phyloP scores from a whole-genome alignment of 2,888 invertebrate species.

The Glyphotaelius pellucidus region DNA sequence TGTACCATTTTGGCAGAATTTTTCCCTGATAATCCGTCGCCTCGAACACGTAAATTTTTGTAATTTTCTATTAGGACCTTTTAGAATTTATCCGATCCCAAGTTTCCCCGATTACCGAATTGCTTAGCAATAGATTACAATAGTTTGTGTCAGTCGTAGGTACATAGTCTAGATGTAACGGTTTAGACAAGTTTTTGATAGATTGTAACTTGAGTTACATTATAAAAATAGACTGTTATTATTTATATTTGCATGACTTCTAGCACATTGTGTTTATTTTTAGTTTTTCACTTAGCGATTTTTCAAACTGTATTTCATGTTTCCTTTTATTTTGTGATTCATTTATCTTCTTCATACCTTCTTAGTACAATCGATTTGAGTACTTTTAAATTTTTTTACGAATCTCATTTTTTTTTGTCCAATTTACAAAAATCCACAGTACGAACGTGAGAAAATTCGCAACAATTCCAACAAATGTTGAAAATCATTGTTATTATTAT shows the following conservation, averaged over 20 bases:
- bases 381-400: neutral
- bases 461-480: neutral
- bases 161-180: neutral
- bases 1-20: neutral
- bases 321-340: neutral
- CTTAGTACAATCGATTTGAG: neutral
- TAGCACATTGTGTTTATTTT: conserved; percentile 28
- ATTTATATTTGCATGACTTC: neutral
- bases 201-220: neutral
- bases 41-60: neutral
- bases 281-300: conserved; percentile 12
- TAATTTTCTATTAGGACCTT: conserved; percentile 2
- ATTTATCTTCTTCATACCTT: neutral
- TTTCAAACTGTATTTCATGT: neutral
- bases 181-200: neutral
- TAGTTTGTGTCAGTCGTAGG: conserved; percentile 4
- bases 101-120: neutral
- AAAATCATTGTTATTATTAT: neutral
- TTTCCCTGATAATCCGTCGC: neutral
- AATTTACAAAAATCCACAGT: no score
- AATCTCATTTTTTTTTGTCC: no score
- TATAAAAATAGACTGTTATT: neutral
- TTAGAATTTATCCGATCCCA: neutral
- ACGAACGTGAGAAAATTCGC: neutral
- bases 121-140: neutral